phyloP scores from a whole-genome alignment of 2,888 invertebrate genomes.

The Tenthredo distinguenda region DNA sequence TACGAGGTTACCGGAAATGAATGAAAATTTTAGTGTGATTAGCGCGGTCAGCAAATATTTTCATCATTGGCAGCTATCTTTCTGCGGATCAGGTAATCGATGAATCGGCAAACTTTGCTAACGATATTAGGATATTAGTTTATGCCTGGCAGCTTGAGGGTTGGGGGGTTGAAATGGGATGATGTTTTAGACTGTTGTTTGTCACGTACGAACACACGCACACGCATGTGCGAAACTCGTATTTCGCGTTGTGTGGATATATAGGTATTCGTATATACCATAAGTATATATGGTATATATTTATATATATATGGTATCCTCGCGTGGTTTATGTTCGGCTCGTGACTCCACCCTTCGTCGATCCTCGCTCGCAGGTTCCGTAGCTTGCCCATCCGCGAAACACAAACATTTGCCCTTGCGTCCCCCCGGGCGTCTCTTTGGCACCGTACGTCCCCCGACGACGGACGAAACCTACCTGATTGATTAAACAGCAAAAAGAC shows the following conservation, averaged over 20 bases:
- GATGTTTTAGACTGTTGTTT: constrained; percentile 11
- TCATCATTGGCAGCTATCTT: background rate
- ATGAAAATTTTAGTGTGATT: background rate
- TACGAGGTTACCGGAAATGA: background rate
- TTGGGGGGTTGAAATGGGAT: background rate
- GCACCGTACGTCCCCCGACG: background rate
- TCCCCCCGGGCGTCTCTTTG: background rate
- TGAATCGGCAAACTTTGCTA: background rate
- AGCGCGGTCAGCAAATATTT: background rate
- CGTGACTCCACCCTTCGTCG: constrained; percentile 20
- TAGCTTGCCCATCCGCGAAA: constrained; percentile 6
- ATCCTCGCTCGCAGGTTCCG: background rate
- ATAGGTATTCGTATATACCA: background rate
- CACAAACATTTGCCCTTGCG: constrained; percentile 35
- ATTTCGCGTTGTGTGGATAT: background rate
- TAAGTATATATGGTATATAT: background rate
- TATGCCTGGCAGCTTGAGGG: background rate
- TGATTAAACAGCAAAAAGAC: constrained; percentile 45
- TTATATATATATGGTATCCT: background rate
- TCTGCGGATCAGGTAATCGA: background rate
- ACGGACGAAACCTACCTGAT: constrained; percentile 10
- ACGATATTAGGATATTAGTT: background rate
- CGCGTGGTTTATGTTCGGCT: constrained; percentile 15
- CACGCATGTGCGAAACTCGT: background rate
- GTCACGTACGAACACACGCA: background rate